Evolutionary conservation across 2,113 vertebrate species (phyloP).

Genomic region (Dendrocopos noguchii): DNA sequence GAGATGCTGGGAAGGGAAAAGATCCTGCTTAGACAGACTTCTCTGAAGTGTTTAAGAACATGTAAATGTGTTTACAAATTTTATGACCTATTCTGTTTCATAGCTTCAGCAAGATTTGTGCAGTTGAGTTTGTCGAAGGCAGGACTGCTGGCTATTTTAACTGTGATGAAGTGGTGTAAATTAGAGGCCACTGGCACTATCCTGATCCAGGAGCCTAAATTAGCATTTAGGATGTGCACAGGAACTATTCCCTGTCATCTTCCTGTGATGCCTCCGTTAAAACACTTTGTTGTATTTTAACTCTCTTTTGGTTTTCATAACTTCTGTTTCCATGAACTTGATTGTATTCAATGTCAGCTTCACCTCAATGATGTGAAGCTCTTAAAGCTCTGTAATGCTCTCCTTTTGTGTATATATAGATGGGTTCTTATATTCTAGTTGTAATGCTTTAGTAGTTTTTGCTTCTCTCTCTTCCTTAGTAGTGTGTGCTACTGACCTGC

Average conservation of each 20-base stretch:
- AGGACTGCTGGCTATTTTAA: background rate
- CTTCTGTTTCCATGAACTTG: background rate
- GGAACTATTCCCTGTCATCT: background rate
- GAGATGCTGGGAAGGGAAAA: background rate
- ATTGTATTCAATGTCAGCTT: background rate
- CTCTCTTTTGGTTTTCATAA: background rate
- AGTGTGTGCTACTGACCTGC: background rate
- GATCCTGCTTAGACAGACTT: background rate
- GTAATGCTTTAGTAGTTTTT: background rate
- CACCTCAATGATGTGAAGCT: background rate
- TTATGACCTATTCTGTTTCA: background rate
- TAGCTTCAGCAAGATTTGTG: background rate
- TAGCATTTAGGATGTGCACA: background rate
- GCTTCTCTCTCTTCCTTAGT: background rate
- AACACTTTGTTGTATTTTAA: background rate
- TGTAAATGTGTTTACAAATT: background rate
- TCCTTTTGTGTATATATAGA: background rate
- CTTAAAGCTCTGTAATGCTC: background rate
- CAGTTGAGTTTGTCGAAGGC: background rate
- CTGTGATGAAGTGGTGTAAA: background rate
- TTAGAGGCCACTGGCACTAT: background rate
- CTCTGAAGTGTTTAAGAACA: background rate
- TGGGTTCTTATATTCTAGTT: background rate
- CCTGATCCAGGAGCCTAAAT: background rate
- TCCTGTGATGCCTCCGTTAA: background rate